Evolutionary conservation across 2,797 vertebrate species (phyloP), one percentile per base, ranked within the genome.

Genomic region (Coregonus ussuriensis): DNA sequence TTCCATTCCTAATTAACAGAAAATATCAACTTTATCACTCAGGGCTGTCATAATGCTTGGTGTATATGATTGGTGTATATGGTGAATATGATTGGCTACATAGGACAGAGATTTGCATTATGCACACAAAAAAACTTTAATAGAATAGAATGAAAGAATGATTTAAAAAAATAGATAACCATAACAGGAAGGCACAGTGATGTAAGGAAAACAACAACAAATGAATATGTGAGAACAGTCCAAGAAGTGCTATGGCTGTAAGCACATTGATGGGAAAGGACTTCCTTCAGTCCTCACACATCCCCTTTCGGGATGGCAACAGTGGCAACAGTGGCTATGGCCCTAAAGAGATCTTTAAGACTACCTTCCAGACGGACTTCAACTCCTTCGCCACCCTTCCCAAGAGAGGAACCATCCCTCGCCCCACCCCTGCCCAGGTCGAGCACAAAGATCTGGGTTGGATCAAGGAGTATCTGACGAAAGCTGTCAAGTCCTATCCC

Each of bases 281-380:
- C 41, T 47, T 31, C 14, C 74, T 75, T 11, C 74, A 47, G 56
- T 76, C 54, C 0, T 83, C 84, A 4, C 83, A 86, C 41, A 74
- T 89, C 53, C 82, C 85, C 3, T 86, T 88, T 70, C 0, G 74
- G 73, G 73, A 70, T 3, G 54, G 51, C 33, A 37, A 53, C 35
- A 2, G 54, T 69, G 47, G 66, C 25, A 25, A 25, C 25, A 25
- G 25, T 25, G 25, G 25, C 68, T 41, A 82, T 52, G 53, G 29
- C 31, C 33, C 21, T 29, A 21, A 67, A 1, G 53, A 37, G 47
- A 37, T 16, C 0, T 79, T 77, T n/a, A 77, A 54, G 76, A 88
- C 82, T 1, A 18, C 16, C 54, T 86, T 83, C 65, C 71, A 79
- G 53, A 66, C 66, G 29, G 73, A 87, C 14, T 87, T 88, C 77